Base-by-base conservation (phyloP, 2,888 invertebrate species). In the Danaus chrysippus region DNA sequence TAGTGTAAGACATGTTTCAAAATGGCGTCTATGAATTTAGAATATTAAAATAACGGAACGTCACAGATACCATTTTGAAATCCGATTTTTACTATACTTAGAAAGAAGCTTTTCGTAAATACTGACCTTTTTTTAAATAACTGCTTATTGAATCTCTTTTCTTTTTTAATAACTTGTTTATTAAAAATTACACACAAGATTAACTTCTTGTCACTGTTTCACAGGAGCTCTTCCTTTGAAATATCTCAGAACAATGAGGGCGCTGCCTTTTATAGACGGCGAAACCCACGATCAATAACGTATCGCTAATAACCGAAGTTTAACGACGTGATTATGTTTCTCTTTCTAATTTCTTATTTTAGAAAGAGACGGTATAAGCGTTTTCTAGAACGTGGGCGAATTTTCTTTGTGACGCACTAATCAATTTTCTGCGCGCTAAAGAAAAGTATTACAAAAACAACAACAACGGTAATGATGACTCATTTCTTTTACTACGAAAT, bases 381-480 rank as follows among this genome's bases (percentile, higher is more conserved):
- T 55, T 66, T 81, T 81, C 82, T 81, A 75, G 81, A 79, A 79
- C 69, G 70, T 73, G 64, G 71, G 73, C 75, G 76, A 73, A 72
- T 67, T 70, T 72, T 69, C 75, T 75, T 78, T 79, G 78, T 81
- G 79, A 80, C 77, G 78, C 71, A 52, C 17, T 42, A 41, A 11
- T 42, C 12, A 49, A 46, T 13, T 44, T 49, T 23, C 6, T 41
- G 34, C 41, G 13, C 11, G 17, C 13, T 46, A 49, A 49, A 10
- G 15, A 17, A 17, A 49, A 49, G 10, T 3, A 41, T 44, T 15
- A 34, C 17, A 42, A 10, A 23, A 52, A 23, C 15, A 41, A 55
- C 43, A 56, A 59, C 23, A 55, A 57, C 49, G 54, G 6, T 34
- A 19, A 52, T 58, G 41, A 54, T 54, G 46, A 56, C 15, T 58